Percentiles rank a stretch among this genome's conserved stretches.
Evolutionary conservation across 1,140 invertebrate genomes (phyloP).

Genomic region (Neocloeon triangulifer): DNA sequence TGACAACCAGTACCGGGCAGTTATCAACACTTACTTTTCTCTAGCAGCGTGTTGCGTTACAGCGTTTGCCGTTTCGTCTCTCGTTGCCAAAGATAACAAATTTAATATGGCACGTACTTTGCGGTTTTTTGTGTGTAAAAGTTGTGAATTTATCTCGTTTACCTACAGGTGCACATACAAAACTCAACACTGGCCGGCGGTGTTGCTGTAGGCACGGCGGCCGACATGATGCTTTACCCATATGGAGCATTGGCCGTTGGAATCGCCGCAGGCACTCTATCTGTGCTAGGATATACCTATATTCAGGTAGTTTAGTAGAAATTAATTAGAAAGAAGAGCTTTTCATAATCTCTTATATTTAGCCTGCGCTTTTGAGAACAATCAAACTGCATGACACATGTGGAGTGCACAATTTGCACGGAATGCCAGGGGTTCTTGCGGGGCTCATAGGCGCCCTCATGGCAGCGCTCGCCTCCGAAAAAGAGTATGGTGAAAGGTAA

Average conservation of each 20-base stretch:
- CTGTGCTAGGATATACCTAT: constrained; percentile 64
- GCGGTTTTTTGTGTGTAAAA: too few relatives aligned
- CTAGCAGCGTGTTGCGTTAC: constrained; percentile 61
- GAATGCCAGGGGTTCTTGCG: constrained; percentile 76
- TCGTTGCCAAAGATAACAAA: constrained; percentile 54
- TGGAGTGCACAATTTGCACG: constrained; percentile 89
- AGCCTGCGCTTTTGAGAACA: constrained; percentile 56
- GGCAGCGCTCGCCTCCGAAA: constrained; percentile 41
- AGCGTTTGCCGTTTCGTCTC: constrained; percentile 59
- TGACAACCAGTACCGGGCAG: constrained; percentile 57
- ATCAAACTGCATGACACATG: constrained; percentile 75
- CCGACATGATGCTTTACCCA: constrained; percentile 65
- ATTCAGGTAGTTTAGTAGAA: constrained; percentile 53
- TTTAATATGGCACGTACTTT: constrained; percentile 54
- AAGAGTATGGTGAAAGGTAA: constrained; percentile 21
- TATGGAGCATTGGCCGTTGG: constrained; percentile 70
- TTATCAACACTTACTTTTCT: constrained; percentile 83
- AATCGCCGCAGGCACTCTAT: constrained; percentile 51
- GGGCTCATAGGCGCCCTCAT: constrained; percentile 55
- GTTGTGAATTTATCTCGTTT: too few relatives aligned
- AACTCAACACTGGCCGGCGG: constrained; percentile 75
- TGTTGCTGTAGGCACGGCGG: constrained; percentile 34
- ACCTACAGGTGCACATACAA: constrained; percentile 53
- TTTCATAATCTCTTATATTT: too few relatives aligned
- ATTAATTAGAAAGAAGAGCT: too few relatives aligned